phyloP scores from a whole-genome alignment of 2,888 invertebrate genomes.

The Aproaerema taeniolella region DNA sequence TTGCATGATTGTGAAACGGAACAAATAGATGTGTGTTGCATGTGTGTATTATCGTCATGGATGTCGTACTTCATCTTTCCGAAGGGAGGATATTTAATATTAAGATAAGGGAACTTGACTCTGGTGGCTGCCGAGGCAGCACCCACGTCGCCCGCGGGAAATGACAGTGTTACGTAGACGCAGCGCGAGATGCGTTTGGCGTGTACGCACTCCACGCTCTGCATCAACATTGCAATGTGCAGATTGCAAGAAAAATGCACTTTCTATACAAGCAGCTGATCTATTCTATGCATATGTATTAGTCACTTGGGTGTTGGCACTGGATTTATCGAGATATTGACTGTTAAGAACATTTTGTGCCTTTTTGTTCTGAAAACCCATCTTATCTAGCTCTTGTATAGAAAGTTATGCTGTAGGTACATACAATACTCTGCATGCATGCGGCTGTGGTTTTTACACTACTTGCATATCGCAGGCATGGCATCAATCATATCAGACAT shows the following conservation, averaged over 20 bases:
- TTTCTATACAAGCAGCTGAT: no score
- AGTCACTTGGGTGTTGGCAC: no score
- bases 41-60: constrained; percentile 67
- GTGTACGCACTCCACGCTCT: constrained; percentile 1
- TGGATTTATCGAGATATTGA: no score
- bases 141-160: constrained; percentile 55
- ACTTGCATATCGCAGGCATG: constrained; percentile 51
- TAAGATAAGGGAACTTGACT: constrained; percentile 74
- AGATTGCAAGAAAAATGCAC: no score
- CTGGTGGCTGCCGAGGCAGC: constrained; percentile 61
- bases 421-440: constrained; percentile 34
- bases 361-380: no score
- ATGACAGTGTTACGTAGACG: constrained; percentile 66
- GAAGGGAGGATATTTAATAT: constrained; percentile 65
- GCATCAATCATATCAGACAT: constrained; percentile 33
- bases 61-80: constrained; percentile 73
- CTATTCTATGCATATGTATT: no score
- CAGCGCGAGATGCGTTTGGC: not conserved
- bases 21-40: constrained; percentile 73
- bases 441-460: constrained; percentile 38
- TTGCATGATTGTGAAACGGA: constrained; percentile 71
- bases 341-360: no score
- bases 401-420: no score
- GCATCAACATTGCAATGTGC: no score
- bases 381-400: no score